Evolutionary conservation across 1,140 invertebrate species (phyloP).

Genomic region (Zaprionus taronus): DNA sequence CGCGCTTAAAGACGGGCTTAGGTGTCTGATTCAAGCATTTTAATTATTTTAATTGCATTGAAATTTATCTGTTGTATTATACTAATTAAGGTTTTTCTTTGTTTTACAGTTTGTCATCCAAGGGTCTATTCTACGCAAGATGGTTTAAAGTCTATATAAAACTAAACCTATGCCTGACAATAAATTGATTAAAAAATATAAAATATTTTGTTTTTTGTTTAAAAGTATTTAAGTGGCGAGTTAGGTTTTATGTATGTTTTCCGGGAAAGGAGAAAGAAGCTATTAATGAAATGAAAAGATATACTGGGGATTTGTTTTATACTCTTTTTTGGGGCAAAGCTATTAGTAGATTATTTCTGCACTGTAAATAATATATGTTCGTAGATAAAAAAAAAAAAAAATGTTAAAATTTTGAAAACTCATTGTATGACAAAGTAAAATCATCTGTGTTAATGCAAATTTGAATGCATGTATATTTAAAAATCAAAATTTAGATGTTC

Average conservation of each 20-base stretch:
- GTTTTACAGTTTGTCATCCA: conserved; percentile 1
- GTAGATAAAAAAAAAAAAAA: too few species aligned
- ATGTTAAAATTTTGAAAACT: too few species aligned
- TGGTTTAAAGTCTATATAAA: not conserved
- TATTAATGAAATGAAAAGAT: too few species aligned
- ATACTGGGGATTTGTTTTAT: too few species aligned
- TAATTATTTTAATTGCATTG: not conserved
- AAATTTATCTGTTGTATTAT: too few species aligned
- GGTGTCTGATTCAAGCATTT: conserved; percentile 85
- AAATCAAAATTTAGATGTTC: not conserved
- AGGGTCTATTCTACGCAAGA: not conserved
- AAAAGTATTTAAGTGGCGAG: too few species aligned
- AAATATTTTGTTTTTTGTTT: not conserved
- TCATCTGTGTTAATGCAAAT: not conserved
- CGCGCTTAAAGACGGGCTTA: conserved; percentile 85
- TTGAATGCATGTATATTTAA: not conserved
- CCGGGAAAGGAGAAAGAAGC: too few species aligned
- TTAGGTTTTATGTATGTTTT: too few species aligned
- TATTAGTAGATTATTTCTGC: too few species aligned
- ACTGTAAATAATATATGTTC: too few species aligned
- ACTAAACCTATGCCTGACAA: not conserved
- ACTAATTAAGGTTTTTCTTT: not conserved
- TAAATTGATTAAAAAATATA: not conserved
- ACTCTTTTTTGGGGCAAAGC: too few species aligned
- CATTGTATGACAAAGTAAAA: not conserved